Evolutionary conservation across 2,113 vertebrate genomes (phyloP).

Genomic region (Corythornis cristatus): DNA sequence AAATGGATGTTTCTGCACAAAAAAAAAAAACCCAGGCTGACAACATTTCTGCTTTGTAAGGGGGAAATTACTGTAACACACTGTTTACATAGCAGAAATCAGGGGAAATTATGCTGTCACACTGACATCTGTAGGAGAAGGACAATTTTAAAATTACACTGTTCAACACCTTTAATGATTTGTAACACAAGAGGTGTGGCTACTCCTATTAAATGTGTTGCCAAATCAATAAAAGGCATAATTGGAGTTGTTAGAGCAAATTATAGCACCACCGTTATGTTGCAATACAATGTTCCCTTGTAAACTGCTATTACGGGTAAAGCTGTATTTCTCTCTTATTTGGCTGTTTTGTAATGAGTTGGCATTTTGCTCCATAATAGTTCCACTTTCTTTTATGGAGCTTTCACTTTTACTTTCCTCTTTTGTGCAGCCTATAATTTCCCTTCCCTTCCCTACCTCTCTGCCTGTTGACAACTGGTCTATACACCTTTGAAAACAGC

Average conservation of each 20-base stretch:
- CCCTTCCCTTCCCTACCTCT: constrained; percentile 78
- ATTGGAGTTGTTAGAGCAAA: constrained; percentile 99
- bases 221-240: constrained; percentile 99
- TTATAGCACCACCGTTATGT: constrained; percentile 98
- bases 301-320: constrained; percentile 96
- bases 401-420: constrained; percentile 90
- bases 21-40: constrained; percentile 63
- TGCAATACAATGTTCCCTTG: constrained; percentile 93
- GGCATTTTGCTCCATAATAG: constrained; percentile 94
- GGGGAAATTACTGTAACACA: constrained; percentile 88
- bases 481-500: constrained; percentile 77
- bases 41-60: constrained; percentile 76
- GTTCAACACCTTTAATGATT: constrained; percentile 98
- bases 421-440: constrained; percentile 98
- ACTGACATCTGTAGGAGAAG: constrained; percentile 92
- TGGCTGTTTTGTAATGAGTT: constrained; percentile 91
- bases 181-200: constrained; percentile 97
- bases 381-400: constrained; percentile 95
- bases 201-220: constrained; percentile 98
- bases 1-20: constrained; percentile 71
- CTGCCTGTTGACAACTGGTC: constrained; percentile 78
- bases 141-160: constrained; percentile 97
- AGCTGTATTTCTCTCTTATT: constrained; percentile 89
- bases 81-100: constrained; percentile 94
- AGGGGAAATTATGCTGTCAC: constrained; percentile 95